Evolutionary conservation across 2,113 vertebrate genomes (phyloP).

Genomic region (Apteryx owenii): DNA sequence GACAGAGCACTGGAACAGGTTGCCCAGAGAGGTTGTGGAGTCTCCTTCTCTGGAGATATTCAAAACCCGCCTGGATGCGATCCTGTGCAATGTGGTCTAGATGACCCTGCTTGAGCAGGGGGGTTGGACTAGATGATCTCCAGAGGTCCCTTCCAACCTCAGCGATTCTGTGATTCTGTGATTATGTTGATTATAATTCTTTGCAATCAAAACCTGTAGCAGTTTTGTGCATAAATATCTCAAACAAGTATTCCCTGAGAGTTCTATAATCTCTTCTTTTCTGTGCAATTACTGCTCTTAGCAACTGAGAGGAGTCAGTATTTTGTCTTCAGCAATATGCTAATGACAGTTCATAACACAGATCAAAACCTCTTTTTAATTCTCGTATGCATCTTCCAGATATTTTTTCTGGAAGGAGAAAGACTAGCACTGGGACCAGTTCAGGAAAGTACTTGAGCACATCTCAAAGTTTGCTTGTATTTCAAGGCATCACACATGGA

Average conservation of each 20-base stretch:
- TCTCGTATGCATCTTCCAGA: not conserved
- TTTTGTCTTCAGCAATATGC: not conserved
- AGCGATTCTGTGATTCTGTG: no score
- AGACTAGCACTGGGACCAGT: not conserved
- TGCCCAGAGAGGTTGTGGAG: no score
- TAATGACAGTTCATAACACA: not conserved
- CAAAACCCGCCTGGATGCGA: no score
- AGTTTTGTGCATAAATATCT: not conserved
- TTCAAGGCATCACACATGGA: constrained; percentile 32
- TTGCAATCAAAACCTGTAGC: not conserved
- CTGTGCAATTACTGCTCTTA: not conserved
- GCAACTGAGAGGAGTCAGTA: not conserved
- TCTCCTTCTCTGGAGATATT: no score
- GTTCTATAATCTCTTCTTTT: not conserved
- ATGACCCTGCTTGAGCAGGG: no score
- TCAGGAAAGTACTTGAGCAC: not conserved
- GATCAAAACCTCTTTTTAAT: constrained; percentile 17
- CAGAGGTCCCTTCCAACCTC: no score
- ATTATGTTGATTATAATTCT: not conserved
- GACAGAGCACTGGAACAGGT: no score
- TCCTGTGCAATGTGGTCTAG: no score
- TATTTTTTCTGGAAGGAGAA: constrained; percentile 16
- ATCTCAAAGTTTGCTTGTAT: not conserved
- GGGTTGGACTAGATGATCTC: no score
- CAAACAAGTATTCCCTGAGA: not conserved